phyloP scores from a whole-genome alignment of 2,797 vertebrate genomes.

The Pantherophis alleghaniensis region DNA sequence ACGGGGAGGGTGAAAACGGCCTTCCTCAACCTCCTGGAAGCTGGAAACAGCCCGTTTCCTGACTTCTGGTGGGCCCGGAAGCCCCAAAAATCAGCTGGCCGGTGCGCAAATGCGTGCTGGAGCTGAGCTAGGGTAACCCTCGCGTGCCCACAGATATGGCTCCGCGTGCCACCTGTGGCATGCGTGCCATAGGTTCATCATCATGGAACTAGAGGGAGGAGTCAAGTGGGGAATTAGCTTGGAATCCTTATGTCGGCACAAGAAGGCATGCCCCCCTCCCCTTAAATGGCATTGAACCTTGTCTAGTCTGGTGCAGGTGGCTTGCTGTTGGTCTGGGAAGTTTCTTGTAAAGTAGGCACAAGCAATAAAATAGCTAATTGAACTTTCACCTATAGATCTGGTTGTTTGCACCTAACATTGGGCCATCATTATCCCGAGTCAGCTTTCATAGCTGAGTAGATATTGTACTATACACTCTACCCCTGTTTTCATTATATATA shows the following conservation, averaged over 20 bases:
- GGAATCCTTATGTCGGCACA: neutral
- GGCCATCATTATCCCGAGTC: neutral
- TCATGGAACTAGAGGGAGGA: neutral
- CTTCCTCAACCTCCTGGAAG: no score
- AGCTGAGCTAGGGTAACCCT: no score
- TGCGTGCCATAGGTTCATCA: no score
- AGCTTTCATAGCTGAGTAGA: neutral
- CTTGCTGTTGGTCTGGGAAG: neutral
- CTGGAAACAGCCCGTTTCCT: no score
- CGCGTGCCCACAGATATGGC: no score
- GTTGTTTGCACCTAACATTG: neutral
- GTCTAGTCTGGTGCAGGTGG: neutral
- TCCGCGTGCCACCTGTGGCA: no score
- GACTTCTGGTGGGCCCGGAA: no score
- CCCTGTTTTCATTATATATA: neutral
- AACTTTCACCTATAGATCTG: neutral
- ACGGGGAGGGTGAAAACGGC: no score
- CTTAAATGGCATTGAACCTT: neutral
- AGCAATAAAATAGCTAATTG: neutral
- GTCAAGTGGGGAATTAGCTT: neutral
- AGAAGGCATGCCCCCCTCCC: neutral
- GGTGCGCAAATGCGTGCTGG: no score
- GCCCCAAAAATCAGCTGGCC: no score
- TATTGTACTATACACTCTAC: neutral
- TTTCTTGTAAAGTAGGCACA: neutral